Evolutionary conservation across 2,797 vertebrate genomes (phyloP).

Genomic region (Oryzias dopingdopingensis): DNA sequence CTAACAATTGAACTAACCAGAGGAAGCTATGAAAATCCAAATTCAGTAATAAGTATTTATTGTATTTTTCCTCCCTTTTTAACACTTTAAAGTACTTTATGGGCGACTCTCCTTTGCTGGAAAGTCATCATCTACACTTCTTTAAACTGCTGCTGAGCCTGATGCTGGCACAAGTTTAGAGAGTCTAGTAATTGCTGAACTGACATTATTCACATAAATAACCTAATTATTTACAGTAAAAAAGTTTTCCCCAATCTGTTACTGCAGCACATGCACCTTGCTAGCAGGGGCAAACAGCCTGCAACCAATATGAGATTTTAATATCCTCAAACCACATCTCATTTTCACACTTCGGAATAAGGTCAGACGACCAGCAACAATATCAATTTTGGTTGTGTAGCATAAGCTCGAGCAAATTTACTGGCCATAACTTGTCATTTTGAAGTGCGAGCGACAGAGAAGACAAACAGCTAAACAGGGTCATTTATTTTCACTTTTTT

Average conservation of each 20-base stretch:
- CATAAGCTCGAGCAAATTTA: background rate
- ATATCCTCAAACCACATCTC: background rate
- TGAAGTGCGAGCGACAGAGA: background rate
- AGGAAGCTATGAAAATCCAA: too few species aligned
- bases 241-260: background rate
- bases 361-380: slow-evolving; percentile 3
- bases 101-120: background rate
- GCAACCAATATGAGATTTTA: slow-evolving; percentile 13
- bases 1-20: too few species aligned
- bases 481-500: slow-evolving; percentile 1
- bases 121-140: background rate
- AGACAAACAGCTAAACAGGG: background rate
- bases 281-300: slow-evolving; percentile 5
- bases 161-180: background rate
- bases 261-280: slow-evolving; percentile 1
- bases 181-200: background rate
- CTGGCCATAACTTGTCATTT: slow-evolving; percentile 1
- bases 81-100: background rate
- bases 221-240: slow-evolving; percentile 12
- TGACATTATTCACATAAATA: slow-evolving; percentile 15
- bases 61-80: too few species aligned
- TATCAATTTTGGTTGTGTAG: slow-evolving; percentile 8
- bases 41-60: too few species aligned
- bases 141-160: slow-evolving; percentile 1
- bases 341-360: background rate